Base-by-base conservation (phyloP, 2,888 invertebrate genomes). In the Mesorhabditis sp. region DNA sequence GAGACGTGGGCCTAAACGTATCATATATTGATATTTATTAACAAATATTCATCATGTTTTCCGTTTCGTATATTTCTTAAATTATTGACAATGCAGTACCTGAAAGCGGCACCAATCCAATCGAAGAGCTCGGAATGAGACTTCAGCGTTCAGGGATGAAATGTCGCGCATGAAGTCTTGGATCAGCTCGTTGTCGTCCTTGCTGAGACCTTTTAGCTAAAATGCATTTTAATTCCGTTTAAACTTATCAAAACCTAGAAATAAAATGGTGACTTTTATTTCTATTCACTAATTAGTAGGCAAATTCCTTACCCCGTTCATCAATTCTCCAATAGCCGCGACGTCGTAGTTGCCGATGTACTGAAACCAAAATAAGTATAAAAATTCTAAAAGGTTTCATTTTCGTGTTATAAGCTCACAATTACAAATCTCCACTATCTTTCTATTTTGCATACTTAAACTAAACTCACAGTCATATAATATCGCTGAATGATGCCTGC, bases 101-200 rank as follows among this genome's bases (percentile, higher is more conserved):
- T 97, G 97, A 67, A 99, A 88, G 76, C 98, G 90, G 86, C 94
- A 94, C 98, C 98, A 99, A 86, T 99, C 98, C 72, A 97, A 88
- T 44, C 98, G 90, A 81, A 97, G 91, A 43, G 94, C 94, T 76
- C 94, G 90, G 86, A 99, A 95, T 88, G 98, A 95, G 88, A 72
- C 76, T 15, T 76, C 76, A 43, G 82, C 78, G 66, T 76, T 77
- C n/a, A 83, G 77, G 45, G 75, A 76, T 4, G 74, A 69, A 10
- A 79, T 73, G 7, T 75, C 70, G 43, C 72, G 72, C 6, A 77
- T 74, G 62, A 81, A 81, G 44, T 77, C 74, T 3, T 70, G 66
- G 43, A 83, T 61, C 67, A 87, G 76, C 43, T 80, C 70, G 2
- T 79, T 74, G 10, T 86, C 85, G 28, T 82, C 76, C 28, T 77